Percentiles rank a stretch among this genome's conserved stretches.
These are phyloP conservation scores for Scolopax rusticola DNA, from an alignment of 2,797 vertebrate species.

Conservation along the genomic window DNA sequence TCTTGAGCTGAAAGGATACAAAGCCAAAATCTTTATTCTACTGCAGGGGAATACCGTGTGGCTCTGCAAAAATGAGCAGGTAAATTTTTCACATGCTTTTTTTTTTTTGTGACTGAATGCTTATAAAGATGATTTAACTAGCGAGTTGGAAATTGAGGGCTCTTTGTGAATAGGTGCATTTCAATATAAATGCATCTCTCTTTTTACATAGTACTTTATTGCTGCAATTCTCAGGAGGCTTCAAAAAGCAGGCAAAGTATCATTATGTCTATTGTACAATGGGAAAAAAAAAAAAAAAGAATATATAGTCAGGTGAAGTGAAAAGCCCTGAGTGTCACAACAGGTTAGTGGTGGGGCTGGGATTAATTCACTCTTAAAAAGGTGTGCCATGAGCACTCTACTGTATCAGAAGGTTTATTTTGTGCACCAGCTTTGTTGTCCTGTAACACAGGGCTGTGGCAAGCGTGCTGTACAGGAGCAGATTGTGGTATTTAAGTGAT, in stretches of 20 bases:
- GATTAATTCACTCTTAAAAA: conserved; percentile 48
- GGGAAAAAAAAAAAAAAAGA: not conserved
- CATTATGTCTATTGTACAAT: conserved; percentile 19
- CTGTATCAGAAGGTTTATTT: conserved; percentile 17
- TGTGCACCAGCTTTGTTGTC: not conserved
- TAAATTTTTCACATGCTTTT: conserved; percentile 71
- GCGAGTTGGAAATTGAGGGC: conserved; percentile 13
- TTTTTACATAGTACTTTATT: conserved; percentile 18
- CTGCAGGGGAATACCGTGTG: conserved; percentile 91
- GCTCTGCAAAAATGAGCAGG: conserved; percentile 98
- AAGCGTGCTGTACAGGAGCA: not conserved
- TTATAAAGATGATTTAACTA: conserved; percentile 45
- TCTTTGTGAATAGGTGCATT: conserved; percentile 49
- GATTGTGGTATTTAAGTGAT: not conserved
- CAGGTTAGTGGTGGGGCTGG: conserved; percentile 26
- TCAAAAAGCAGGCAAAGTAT: conserved; percentile 33
- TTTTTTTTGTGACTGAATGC: not conserved
- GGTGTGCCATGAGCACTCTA: not conserved
- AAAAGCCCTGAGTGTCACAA: conserved; percentile 39
- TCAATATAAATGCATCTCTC: conserved; percentile 54
- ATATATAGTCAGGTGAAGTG: conserved; percentile 40
- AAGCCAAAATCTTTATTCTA: conserved; percentile 92
- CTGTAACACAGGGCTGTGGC: not conserved
- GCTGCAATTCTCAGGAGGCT: conserved; percentile 12
- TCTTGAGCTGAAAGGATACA: conserved; percentile 94